Evolutionary conservation across 2,888 invertebrate genomes (phyloP), one percentile per base, ranked within the genome.

Genomic region (Tortricodes alternella): DNA sequence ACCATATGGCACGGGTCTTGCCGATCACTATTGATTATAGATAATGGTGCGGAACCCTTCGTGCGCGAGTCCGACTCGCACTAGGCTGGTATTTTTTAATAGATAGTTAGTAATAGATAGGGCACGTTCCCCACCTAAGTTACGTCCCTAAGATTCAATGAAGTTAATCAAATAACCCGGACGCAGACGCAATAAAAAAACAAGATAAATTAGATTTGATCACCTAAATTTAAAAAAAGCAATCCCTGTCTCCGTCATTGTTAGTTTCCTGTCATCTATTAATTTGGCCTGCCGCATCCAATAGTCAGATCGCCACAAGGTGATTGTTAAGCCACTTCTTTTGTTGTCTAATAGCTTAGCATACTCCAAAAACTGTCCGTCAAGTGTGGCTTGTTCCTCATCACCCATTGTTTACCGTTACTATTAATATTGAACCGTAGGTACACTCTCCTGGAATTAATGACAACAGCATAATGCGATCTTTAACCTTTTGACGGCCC

Each of bases 191-290:
- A 7, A 27, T 9, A 27, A 27, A 27, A 27, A 27, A 27, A 27
- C 27, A 8, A 27, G 9, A 2, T 9, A 7, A 27, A 8, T 27
- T 9, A 37, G n/a, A 19, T 11, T n/a, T 1, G 3, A n/a, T 6
- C 9, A 55, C 55, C 18, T 49, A 59, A 63, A 78, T 60, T 77
- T 83, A 63, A 81, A 78, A 53, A 83, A 87, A 4, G 76, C 11
- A n/a, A 78, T 67, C 3, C 89, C 89, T 0, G 89, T 89, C 18
- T 87, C 87, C 0, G 83, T 83, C 88, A 87, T 89, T 1, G 83
- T 86, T 1, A 88, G 13, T 46, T 74, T 80, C 23, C 86, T 75
- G 56, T 89, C 89, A 1, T 89, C 85, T 0, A 89, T 59, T 0
- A 89, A 18, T 11, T 78, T 81, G 0, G 76, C 79, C 53, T 89